These are phyloP conservation scores for Stenolophus ochropezus DNA, from an alignment of 2,888 invertebrate genomes.

Conservation along the genomic window DNA sequence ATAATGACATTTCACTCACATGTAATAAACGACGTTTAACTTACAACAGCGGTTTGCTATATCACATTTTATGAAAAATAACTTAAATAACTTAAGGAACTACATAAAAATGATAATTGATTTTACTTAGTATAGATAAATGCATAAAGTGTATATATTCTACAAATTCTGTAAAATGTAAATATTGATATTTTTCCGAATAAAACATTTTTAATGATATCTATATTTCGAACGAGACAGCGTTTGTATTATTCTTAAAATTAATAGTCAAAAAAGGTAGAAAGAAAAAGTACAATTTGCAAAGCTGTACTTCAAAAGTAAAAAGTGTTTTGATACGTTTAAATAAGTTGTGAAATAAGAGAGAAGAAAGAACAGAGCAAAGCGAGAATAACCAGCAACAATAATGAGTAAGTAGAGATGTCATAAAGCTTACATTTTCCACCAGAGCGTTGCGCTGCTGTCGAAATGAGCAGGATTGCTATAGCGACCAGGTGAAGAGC, in stretches of 20 bases:
- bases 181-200: no score
- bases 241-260: neutral
- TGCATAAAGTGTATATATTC: no score
- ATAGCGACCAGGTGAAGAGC: constrained; percentile 45
- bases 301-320: neutral
- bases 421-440: constrained; percentile 43
- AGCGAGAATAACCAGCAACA: constrained; percentile 30
- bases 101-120: no score
- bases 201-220: no score
- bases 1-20: no score
- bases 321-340: neutral
- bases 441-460: constrained; percentile 41
- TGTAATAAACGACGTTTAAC: no score
- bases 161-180: no score
- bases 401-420: constrained; percentile 48
- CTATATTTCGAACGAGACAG: no score
- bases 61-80: no score
- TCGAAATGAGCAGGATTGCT: constrained; percentile 37
- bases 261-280: neutral
- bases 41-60: no score
- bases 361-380: neutral
- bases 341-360: neutral
- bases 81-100: no score
- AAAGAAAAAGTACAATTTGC: neutral
- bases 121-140: no score